Evolutionary conservation across 2,888 invertebrate genomes (phyloP), one percentile per base, ranked within the genome.

Genomic region (Mechanitis messenoides): DNA sequence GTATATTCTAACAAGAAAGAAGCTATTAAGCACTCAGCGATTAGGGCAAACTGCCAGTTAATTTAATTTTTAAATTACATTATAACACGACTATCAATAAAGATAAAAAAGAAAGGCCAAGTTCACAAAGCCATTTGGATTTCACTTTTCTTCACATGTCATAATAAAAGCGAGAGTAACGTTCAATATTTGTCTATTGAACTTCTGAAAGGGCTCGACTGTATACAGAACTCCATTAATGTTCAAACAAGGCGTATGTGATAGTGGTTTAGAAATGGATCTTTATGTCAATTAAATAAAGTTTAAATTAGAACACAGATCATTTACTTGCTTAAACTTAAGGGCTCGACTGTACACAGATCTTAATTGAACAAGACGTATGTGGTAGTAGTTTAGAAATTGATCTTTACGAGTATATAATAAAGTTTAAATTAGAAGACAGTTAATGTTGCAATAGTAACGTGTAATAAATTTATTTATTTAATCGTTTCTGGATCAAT

Each of bases 121-220:
- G 68, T 68, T 69, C 70, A 68, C 46, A 66, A 66, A 35, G 64
- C 61, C 63, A 55, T 55, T 65, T 62, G 61, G 65, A 68, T 70
- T 69, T 72, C 69, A 72, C 72, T 73, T 74, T 70, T 68, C 69
- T 63, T 61, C 55, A 70, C 68, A 69, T 70, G 70, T 71, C 69
- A 68, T 66, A 68, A 69, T 70, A 69, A 73, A 72, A 73, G 63
- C 67, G 71, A 74, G 71, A 74, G 75, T 72, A 66, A 59, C 60
- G 57, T 67, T 68, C 67, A 72, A 72, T 70, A 70, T 72, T 71
- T 71, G 67, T 71, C 69, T 69, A 67, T 63, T 69, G 66, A 67
- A 65, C 64, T 68, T 33, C 53, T 55, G 53, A 62, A 67, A 66
- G 61, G 67, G 62, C 61, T 66, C 62, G 64, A 62, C 63, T 66